Base-by-base conservation (phyloP, 2,113 vertebrate species). In the Onychostruthus taczanowskii region DNA sequence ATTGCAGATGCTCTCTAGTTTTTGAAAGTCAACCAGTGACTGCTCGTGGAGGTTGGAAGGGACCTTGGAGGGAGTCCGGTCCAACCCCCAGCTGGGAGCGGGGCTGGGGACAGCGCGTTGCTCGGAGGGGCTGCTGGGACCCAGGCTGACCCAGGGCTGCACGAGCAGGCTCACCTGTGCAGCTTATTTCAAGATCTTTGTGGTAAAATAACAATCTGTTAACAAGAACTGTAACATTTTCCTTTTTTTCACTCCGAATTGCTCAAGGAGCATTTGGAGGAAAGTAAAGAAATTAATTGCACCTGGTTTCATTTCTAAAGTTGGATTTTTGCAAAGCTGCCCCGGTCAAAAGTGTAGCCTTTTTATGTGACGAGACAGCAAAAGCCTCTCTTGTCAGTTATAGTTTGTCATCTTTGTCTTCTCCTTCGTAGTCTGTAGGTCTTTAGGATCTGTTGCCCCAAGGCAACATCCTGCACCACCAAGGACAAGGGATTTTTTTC, bases 271-370 rank as follows among this genome's bases (percentile, higher is more conserved):
- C 96, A 95, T 92, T 72, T 81, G 96, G 97, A 97, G 97, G 89
- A 96, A 97, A 97, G 94, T 59, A 96, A 97, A 97, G 96, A 97
- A 98, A 98, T 87, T 90, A 98, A 98, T 98, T 98, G 98, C 97
- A 98, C 98, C 98, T 98, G 98, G 98, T 98, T 99, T 98, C 97
- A 98, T 98, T 98, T 95, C 97, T 94, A 97, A 98, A 98, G 98
- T 98, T 97, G 86, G 98, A 64, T 95, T 98, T 98, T 98, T 97
- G 98, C 96, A 97, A 98, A 98, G 98, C 98, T 96, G 98, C 97
- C 98, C 98, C 95, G 91, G 97, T 98, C 96, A 89, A 93, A 97
- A 97, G 97, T 97, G 96, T 97, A 97, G 97, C 98, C 95, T 97
- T 97, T 96, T 96, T 91, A 94, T 97, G 96, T 98, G 97, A 98